Percentiles rank a stretch among this genome's conserved stretches.
These are phyloP conservation scores for Epinephelus cyanopodus DNA, from an alignment of 2,113 vertebrate species.

Conservation along the genomic window DNA sequence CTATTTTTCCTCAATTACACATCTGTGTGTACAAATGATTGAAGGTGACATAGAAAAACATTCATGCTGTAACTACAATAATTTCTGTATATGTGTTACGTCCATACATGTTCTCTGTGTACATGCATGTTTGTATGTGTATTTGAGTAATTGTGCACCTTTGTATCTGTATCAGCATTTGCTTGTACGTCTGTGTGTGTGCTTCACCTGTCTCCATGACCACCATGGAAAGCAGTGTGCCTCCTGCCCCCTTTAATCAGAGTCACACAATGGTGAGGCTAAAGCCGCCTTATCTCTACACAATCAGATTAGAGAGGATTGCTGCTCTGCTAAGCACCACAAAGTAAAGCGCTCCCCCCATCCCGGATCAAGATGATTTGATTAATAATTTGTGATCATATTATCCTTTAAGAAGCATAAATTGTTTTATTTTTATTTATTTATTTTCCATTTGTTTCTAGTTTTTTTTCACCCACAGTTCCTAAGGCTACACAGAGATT, in stretches of 20 bases:
- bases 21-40: neutral
- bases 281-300: constrained; percentile 85
- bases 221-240: constrained; percentile 58
- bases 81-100: constrained; percentile 19
- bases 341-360: constrained; percentile 69
- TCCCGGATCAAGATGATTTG: constrained; percentile 85
- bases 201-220: constrained; percentile 64
- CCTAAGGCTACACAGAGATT: constrained; percentile 76
- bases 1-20: neutral
- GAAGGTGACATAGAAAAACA: neutral
- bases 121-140: neutral
- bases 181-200: constrained; percentile 14
- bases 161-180: constrained; percentile 30
- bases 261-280: constrained; percentile 79
- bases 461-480: constrained; percentile 41
- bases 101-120: constrained; percentile 27
- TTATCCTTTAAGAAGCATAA: constrained; percentile 87
- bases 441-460: constrained; percentile 74
- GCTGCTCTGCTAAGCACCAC: constrained; percentile 79
- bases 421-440: constrained; percentile 85
- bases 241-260: constrained; percentile 79
- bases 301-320: constrained; percentile 89
- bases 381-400: constrained; percentile 86
- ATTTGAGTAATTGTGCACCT: neutral
- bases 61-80: neutral